Base-by-base conservation (phyloP, 1,140 invertebrate genomes). In the Mactra quadrangularis region DNA sequence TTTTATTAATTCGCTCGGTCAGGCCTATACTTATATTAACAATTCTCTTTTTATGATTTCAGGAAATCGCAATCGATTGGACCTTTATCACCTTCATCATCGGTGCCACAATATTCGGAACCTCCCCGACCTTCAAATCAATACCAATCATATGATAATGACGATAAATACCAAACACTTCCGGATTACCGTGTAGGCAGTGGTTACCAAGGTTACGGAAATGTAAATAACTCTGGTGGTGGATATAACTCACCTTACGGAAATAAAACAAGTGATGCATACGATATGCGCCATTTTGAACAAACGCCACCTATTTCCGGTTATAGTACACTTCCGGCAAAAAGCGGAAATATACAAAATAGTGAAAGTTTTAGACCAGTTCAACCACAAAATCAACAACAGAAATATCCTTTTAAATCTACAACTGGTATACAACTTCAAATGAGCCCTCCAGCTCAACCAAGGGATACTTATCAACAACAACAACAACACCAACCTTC, bases 361-460 rank as follows among this genome's bases (percentile, higher is more conserved):
- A 75, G 57, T 64, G 71, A 75, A 60, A 72, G 79, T 74, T 82
- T 82, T 47, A 62, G 79, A 66, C 59, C 70, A 7, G 79, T 82
- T 0, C 60, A 33, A 31, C 75, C 50, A 22, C 75, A 78, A 66
- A 55, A 35, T 17, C 76, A 78, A 57, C 76, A 78, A 57, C 64
- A 68, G 27, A 78, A 78, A 57, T 78, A 78, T 25, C 76, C 76
- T 11, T 78, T 31, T 57, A 81, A 81, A 45, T 59, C 77, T n/a
- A 70, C 77, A 17, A 33, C 64, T 25, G 77, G 77, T 47, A 81
- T 81, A 47, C 50, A 81, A 52, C 45, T 81, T 25, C 77, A 81
- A 41, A 35, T 81, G 19, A 70, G 71, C 31, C 77, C 77, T 38
- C 77, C 59, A 25, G 45, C 41, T n/a, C 77, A 81, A 60, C 31